Evolutionary conservation across 2,113 vertebrate genomes (phyloP).

Genomic region (Apeltes quadracus): DNA sequence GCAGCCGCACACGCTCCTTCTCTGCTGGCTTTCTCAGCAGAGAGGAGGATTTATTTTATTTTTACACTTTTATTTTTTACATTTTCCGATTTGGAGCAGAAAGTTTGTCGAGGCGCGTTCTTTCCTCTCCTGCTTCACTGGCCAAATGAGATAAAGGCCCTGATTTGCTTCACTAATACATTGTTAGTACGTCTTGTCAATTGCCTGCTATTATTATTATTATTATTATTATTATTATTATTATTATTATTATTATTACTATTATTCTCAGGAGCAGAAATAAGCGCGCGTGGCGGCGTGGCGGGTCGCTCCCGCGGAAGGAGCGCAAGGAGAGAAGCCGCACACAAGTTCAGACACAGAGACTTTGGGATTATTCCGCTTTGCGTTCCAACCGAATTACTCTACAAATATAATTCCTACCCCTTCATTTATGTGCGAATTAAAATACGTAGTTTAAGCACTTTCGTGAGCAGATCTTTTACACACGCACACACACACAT

Average conservation of each 20-base stretch:
- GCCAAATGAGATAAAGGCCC: conserved; percentile 10
- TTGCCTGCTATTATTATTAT: not conserved
- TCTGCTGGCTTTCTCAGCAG: not conserved
- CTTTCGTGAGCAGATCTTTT: not conserved
- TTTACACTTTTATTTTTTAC: not conserved
- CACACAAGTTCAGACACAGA: not conserved
- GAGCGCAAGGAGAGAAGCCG: conserved; percentile 5
- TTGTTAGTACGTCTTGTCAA: not conserved
- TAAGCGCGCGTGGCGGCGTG: not conserved
- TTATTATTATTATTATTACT: not conserved
- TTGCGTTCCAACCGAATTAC: not conserved
- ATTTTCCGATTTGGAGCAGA: conserved; percentile 24
- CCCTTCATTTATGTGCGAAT: not conserved
- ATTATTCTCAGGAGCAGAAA: too few relatives aligned
- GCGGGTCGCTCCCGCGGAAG: not conserved
- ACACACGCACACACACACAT: not conserved
- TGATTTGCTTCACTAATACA: not conserved
- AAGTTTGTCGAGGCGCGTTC: conserved; percentile 34
- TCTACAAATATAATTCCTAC: not conserved
- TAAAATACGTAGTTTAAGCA: conserved; percentile 2
- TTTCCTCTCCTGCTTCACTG: not conserved
- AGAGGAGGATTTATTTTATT: not conserved
- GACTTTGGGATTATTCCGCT: not conserved
- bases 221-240: too few relatives aligned
- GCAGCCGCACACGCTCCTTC: not conserved